Base-by-base conservation (phyloP, 2,888 invertebrate genomes). In the Dysmachus trigonus region DNA sequence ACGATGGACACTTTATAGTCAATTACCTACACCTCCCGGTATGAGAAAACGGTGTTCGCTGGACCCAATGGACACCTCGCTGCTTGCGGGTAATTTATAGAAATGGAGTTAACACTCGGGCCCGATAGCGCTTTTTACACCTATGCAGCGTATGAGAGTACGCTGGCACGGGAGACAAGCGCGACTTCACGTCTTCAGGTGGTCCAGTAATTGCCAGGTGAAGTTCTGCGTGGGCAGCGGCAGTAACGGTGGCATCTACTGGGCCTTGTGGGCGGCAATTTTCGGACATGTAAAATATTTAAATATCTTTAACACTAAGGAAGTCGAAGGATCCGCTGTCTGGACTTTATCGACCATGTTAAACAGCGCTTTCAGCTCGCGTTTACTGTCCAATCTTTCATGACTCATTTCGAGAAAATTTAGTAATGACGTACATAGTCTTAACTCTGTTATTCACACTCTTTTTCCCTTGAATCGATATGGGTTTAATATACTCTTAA, bases 1-100 rank as follows among this genome's bases (percentile, higher is more conserved):
- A 84, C 73, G 84, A 72, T 72, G 30, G 71, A 72, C 72, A 72
- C 35, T 84, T 84, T 84, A 84, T 84, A 84, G 84, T 72, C 79
- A 79, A 79, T 79, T 79, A 79, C 47, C 51, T 51, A 31, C 79
- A 79, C 73, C 41, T 41, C 72, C 72, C 33, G 27, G 72, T n/a
- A 84, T 38, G 72, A 27, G 71, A 31, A 71, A 71, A 84, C 38
- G 84, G 30, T 71, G 71, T 71, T 41, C 73, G 10, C 18, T n/a
- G 84, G 53, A 35, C 30, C 33, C 71, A 15, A 41, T 38, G 41
- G 27, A 84, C 41, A 71, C 72, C 10, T 33, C 15, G 22, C 41
- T 13, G 83, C 13, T 84, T 72, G 72, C 53, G 30, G 73, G 41
- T 84, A 84, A 84, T 84, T 84, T 84, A 84, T 72, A 84, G 84